Evolutionary conservation across 2,888 invertebrate species (phyloP).

Genomic region (Aporophyla nigra): DNA sequence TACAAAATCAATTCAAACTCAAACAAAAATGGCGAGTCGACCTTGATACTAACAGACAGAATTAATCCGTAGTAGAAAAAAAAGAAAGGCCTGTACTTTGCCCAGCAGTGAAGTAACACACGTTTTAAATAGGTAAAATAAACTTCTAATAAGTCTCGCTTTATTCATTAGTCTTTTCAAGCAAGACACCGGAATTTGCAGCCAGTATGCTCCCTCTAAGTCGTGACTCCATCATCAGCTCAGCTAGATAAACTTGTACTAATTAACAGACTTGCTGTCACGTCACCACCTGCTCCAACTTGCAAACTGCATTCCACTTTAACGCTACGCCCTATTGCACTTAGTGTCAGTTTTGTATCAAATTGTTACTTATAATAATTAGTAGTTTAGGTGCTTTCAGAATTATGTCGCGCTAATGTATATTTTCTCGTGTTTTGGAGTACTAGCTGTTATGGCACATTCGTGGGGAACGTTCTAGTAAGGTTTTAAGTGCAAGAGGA

Average conservation of each 20-base stretch:
- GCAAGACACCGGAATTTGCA: background rate
- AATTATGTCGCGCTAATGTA: slow-evolving; percentile 60
- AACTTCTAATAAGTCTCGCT: background rate
- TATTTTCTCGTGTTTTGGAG: slow-evolving; percentile 59
- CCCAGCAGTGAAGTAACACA: too few relatives aligned
- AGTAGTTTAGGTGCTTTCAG: slow-evolving; percentile 56
- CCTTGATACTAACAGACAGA: background rate
- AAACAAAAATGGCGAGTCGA: background rate
- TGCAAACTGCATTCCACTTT: slow-evolving; percentile 62
- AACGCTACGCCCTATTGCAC: slow-evolving; percentile 54
- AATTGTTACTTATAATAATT: slow-evolving; percentile 63
- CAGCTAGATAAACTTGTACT: slow-evolving; percentile 81
- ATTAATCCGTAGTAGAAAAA: background rate
- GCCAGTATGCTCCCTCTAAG: slow-evolving; percentile 14
- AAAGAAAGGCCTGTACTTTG: too few relatives aligned
- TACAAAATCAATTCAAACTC: too few relatives aligned
- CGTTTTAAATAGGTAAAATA: background rate
- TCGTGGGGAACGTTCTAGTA: slow-evolving; percentile 34
- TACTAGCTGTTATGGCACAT: slow-evolving; percentile 53
- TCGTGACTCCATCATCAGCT: slow-evolving; percentile 66
- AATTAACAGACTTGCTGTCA: slow-evolving; percentile 82
- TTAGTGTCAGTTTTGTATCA: slow-evolving; percentile 68
- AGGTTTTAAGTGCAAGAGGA: slow-evolving; percentile 43
- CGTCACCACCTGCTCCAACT: slow-evolving; percentile 77
- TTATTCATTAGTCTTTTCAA: background rate